Evolutionary conservation across 2,888 invertebrate species (phyloP), one percentile per base, ranked within the genome.

Genomic region (Chalcosyrphus nemorum): DNA sequence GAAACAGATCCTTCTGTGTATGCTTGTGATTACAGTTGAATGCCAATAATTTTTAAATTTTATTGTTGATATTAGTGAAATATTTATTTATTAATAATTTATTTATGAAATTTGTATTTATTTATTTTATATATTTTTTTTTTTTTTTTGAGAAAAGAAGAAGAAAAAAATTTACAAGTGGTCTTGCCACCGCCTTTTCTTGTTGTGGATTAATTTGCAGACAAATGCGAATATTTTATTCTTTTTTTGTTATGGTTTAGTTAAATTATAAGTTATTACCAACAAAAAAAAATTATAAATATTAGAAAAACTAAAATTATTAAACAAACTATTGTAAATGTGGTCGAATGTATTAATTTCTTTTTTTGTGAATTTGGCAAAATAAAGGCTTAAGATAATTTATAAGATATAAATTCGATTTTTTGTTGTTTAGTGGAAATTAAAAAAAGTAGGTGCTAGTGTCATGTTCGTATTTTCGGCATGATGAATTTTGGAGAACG

Each of bases 61-160:
- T 68, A 80, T 74, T 84, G 80, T 80, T 84, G 66, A 75, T 75
- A 65, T 70, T 75, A 84, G 80, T 80, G 56, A 84, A 84, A 65
- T 84, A 84, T 84, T 84, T 84, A 84, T 84, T 80, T 80, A 84
- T 74, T 78, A 41, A 59, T 80, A 80, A 84, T 45, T 84, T 84
- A 84, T 84, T 82, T 80, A 74, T 84, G 82, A 68, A 68, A 57
- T 65, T 68, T 52, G 35, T 80, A 71, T 76, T 81, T 52, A 52
- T 66, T 74, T 63, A 54, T 80, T 71, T 82, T 61, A 61, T n/a
- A n/a, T n/a, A n/a, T n/a, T n/a, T n/a, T n/a, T n/a, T n/a, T n/a
- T n/a, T n/a, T n/a, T 27, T 74, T 74, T 61, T 54, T 45, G 38
- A 61, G 19, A 41, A 52, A 32, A 11, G 0, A 38, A 43, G 47